Evolutionary conservation across 2,797 vertebrate species (phyloP).

Genomic region (Lophius americanus): DNA sequence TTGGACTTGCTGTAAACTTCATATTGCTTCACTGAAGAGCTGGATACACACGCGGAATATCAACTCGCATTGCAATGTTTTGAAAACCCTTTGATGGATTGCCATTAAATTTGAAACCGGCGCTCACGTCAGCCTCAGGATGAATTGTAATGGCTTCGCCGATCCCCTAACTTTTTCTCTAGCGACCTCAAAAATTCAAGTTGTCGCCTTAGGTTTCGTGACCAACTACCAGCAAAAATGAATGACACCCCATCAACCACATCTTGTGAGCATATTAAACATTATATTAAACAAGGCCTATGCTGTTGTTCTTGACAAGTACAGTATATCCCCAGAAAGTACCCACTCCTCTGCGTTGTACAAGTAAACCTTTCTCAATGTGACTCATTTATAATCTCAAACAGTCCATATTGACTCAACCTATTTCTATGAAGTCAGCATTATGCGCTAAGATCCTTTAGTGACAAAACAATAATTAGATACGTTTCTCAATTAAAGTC

Average conservation of each 20-base stretch:
- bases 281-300: no score
- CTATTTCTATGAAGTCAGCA: no score
- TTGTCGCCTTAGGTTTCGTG: neutral
- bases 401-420: no score
- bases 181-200: neutral
- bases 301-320: no score
- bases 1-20: neutral
- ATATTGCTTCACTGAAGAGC: neutral
- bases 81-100: neutral
- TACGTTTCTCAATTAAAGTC: no score
- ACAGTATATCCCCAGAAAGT: no score
- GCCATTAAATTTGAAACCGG: neutral
- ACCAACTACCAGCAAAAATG: neutral
- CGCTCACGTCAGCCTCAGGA: neutral
- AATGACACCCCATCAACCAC: neutral
- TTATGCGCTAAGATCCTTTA: no score
- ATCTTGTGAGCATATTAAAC: neutral
- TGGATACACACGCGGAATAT: neutral
- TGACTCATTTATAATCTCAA: no score
- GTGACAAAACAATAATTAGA: no score
- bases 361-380: no score
- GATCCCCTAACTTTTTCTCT: neutral
- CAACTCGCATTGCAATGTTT: neutral
- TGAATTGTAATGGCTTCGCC: neutral
- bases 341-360: no score